Percentiles rank a stretch among this genome's conserved stretches.
Conservation (phyloP, 2,113 vertebrate genomes). For the Zapornia atra region DNA sequence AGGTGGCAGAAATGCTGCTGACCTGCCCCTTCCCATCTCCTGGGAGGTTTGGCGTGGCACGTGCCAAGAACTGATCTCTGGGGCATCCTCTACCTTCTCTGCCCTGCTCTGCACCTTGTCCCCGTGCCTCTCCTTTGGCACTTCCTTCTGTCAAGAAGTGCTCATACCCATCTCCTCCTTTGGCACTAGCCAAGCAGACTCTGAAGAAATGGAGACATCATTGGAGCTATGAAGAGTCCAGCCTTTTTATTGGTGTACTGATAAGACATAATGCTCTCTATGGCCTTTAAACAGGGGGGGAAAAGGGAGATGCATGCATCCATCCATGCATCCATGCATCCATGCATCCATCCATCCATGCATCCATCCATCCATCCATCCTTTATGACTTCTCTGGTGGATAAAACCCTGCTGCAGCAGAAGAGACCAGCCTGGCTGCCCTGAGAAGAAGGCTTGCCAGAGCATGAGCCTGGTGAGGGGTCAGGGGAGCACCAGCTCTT, state of each 20-base stretch:
- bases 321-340: no score
- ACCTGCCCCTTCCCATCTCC: background rate
- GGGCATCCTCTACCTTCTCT: background rate
- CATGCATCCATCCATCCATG: no score
- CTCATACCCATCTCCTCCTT: background rate
- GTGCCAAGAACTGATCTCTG: background rate
- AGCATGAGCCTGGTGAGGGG: no score
- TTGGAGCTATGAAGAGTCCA: background rate
- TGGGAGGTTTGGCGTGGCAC: background rate
- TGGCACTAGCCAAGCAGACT: background rate
- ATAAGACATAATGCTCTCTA: background rate
- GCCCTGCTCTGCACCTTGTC: background rate
- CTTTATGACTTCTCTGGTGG: background rate
- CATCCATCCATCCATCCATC: background rate
- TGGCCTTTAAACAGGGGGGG: background rate
- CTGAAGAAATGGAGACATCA: background rate
- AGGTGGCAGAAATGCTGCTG: background rate
- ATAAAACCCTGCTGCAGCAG: background rate
- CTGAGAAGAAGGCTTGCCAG: background rate
- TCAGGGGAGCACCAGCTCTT: background rate
- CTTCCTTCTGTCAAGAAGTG: background rate
- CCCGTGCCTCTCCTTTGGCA: background rate
- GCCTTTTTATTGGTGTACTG: background rate
- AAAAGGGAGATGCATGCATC: background rate
- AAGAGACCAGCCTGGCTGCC: background rate